phyloP scores from a whole-genome alignment of 1,140 invertebrate species.

The Cardiocondyla obscurior region DNA sequence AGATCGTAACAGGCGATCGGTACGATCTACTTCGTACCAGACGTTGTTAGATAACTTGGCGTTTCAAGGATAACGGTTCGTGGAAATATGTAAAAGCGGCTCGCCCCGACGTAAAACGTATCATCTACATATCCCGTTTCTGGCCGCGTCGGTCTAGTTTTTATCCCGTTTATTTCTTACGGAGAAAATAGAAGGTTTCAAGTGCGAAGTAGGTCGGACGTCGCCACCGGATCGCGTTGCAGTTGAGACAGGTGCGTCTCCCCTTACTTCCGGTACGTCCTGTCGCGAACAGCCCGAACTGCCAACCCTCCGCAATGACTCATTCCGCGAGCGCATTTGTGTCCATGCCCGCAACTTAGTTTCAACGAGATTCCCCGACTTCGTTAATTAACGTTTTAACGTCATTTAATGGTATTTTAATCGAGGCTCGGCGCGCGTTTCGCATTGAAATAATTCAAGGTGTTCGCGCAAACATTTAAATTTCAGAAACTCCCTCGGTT shows the following conservation, averaged over 20 bases:
- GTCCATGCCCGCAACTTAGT: background rate
- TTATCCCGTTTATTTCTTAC: conserved; percentile 6
- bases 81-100: conserved; percentile 36
- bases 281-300: background rate
- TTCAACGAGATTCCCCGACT: background rate
- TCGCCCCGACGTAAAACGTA: conserved; percentile 5
- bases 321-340: background rate
- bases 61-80: conserved; percentile 56
- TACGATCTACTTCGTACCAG: background rate
- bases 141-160: conserved; percentile 23
- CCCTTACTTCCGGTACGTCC: conserved; percentile 59
- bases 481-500: background rate
- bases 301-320: background rate
- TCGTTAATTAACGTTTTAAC: background rate
- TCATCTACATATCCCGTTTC: conserved; percentile 46
- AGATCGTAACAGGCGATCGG: background rate
- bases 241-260: conserved; percentile 51
- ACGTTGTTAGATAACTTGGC: conserved; percentile 30
- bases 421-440: background rate
- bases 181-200: conserved; percentile 14
- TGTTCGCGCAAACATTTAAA: background rate
- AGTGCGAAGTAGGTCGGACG: conserved; percentile 28
- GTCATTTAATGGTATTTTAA: background rate
- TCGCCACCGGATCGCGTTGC: conserved; percentile 43
- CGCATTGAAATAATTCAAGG: background rate